These are phyloP conservation scores for Setophaga kirtlandii DNA, from an alignment of 2,113 vertebrate genomes.

Conservation along the genomic window DNA sequence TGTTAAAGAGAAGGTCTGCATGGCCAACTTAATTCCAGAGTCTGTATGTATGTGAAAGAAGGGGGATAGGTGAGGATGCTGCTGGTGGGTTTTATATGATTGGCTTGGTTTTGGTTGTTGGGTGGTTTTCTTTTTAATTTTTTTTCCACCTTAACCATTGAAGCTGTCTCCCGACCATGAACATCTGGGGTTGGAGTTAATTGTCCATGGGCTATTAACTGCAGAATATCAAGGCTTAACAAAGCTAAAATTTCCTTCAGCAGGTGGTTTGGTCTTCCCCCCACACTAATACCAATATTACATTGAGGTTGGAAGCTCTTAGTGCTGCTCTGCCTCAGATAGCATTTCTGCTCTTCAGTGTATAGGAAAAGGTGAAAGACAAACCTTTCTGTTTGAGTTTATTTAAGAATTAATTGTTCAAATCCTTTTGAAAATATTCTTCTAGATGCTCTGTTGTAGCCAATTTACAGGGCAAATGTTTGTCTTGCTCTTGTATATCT, in stretches of 20 bases:
- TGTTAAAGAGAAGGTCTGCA: background rate
- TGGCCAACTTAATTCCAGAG: background rate
- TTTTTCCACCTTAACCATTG: background rate
- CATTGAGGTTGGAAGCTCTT: background rate
- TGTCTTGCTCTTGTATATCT: background rate
- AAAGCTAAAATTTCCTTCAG: conserved; percentile 8
- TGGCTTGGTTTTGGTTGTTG: background rate
- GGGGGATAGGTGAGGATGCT: background rate
- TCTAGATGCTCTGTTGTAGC: background rate
- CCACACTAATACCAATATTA: background rate
- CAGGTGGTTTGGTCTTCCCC: background rate
- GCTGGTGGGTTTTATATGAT: background rate
- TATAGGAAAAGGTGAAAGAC: background rate
- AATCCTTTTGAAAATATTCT: background rate
- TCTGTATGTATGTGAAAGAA: background rate
- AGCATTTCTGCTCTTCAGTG: background rate
- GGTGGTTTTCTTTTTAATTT: background rate
- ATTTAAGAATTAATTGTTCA: background rate
- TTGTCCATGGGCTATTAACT: background rate
- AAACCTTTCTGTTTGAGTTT: background rate
- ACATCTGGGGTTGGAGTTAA: background rate
- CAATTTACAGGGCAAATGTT: background rate
- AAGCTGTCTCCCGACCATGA: background rate
- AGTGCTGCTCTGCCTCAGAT: background rate
- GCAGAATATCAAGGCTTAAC: conserved; percentile 1